Percentiles rank a stretch among this genome's conserved stretches.
phyloP scores from a whole-genome alignment of 2,797 vertebrate genomes.

The Pseudochirops corinnae region DNA sequence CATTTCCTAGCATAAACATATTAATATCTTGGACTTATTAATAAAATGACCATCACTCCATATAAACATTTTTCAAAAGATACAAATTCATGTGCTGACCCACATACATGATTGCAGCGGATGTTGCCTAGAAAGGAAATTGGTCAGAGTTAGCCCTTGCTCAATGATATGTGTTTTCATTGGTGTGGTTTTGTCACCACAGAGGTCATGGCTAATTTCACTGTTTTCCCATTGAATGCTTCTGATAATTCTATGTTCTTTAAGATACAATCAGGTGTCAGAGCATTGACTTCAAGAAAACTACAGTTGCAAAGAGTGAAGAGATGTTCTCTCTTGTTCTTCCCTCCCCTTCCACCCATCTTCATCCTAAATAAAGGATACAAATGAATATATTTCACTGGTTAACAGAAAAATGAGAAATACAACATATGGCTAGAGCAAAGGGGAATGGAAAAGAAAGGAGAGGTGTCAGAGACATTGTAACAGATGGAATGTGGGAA shows the following conservation, averaged over 20 bases:
- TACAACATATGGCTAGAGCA: slow-evolving; percentile 30
- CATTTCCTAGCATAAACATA: not conserved
- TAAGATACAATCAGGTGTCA: not conserved
- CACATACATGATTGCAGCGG: not conserved
- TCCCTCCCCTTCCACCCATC: not conserved
- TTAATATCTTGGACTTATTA: not conserved
- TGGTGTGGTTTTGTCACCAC: not conserved
- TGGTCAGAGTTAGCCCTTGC: not conserved
- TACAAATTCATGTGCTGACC: not conserved
- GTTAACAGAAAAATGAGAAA: not conserved
- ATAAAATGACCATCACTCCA: not conserved
- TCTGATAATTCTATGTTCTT: not conserved
- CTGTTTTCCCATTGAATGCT: not conserved
- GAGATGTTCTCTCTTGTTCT: not conserved
- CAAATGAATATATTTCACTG: slow-evolving; percentile 16
- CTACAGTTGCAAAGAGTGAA: not conserved
- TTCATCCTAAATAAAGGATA: not conserved
- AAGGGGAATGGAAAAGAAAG: slow-evolving; percentile 61
- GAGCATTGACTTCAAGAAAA: not conserved
- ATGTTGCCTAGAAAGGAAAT: not conserved
- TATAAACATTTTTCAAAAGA: not conserved
- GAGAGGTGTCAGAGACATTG: slow-evolving; percentile 23
- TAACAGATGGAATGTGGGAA: slow-evolving; percentile 9
- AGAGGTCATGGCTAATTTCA: not conserved
- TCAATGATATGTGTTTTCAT: not conserved